A percentile compares a stretch with the other conserved stretches of the same genome.
Conservation (phyloP, 2,888 invertebrate species). For the Chrysolina haemoptera region DNA sequence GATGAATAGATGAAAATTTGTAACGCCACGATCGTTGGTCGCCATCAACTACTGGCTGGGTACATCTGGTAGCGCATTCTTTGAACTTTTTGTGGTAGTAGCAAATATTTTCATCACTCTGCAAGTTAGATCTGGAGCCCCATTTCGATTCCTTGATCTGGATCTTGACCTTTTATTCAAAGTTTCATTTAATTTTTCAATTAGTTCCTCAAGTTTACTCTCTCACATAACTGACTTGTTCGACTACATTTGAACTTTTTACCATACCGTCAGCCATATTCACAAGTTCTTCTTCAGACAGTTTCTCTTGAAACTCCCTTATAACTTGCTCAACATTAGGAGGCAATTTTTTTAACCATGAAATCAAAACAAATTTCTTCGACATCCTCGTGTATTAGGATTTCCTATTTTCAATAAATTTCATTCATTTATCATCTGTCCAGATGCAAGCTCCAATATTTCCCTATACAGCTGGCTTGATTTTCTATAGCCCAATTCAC, state of each 20-base stretch:
- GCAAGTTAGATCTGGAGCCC: too few species aligned
- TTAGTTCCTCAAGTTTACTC: not conserved
- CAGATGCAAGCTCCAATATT: not conserved
- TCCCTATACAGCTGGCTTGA: not conserved
- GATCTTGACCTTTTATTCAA: not conserved
- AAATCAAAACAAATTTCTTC: not conserved
- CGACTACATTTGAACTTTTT: not conserved
- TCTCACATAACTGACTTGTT: not conserved
- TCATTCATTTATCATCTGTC: too few species aligned
- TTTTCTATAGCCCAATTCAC: not conserved
- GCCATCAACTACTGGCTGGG: not conserved
- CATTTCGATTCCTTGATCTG: not conserved
- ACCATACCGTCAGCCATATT: conserved; percentile 18
- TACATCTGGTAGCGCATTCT: not conserved
- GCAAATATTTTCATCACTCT: not conserved
- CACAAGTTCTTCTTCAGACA: not conserved
- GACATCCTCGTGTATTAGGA: too few species aligned
- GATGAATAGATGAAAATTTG: not conserved
- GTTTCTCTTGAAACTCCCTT: not conserved
- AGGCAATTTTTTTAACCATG: conserved; percentile 17
- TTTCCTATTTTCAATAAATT: too few species aligned
- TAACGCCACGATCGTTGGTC: too few species aligned
- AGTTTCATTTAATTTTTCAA: not conserved
- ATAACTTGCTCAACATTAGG: conserved; percentile 1
- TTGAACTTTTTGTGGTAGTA: not conserved